phyloP scores from a whole-genome alignment of 2,797 vertebrate genomes.

The Amazonetta brasiliensis region DNA sequence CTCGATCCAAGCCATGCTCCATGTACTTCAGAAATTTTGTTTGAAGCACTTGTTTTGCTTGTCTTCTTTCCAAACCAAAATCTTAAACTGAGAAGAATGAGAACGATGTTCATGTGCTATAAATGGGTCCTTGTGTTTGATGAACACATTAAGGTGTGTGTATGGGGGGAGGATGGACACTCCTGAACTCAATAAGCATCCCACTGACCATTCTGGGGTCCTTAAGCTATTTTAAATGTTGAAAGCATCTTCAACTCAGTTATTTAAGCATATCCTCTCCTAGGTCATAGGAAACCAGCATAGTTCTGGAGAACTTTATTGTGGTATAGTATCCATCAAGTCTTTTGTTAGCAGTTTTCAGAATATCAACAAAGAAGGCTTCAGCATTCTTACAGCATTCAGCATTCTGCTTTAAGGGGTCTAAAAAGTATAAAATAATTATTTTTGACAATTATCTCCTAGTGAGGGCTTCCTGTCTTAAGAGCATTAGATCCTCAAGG shows the following conservation, averaged over 20 bases:
- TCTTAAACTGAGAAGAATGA: background rate
- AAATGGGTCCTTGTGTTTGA: background rate
- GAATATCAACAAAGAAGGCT: background rate
- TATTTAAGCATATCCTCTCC: background rate
- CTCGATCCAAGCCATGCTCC: background rate
- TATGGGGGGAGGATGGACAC: background rate
- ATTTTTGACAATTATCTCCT: background rate
- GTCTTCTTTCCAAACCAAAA: background rate
- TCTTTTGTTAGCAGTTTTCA: background rate
- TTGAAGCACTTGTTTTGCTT: background rate
- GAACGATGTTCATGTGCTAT: background rate
- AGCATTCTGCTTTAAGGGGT: background rate
- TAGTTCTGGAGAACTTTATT: background rate
- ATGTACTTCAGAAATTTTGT: background rate
- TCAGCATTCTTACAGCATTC: background rate
- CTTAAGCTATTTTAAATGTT: background rate
- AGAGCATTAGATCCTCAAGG: background rate
- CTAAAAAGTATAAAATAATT: background rate
- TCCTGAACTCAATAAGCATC: background rate
- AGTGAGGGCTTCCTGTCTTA: background rate
- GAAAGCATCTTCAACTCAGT: background rate
- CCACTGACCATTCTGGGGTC: background rate
- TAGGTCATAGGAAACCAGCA: background rate
- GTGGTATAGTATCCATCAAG: background rate
- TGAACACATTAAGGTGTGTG: background rate